Percentiles rank a stretch among this genome's conserved stretches.
Conservation (phyloP, 2,888 invertebrate species). For the Caenorhabditis sp. region DNA sequence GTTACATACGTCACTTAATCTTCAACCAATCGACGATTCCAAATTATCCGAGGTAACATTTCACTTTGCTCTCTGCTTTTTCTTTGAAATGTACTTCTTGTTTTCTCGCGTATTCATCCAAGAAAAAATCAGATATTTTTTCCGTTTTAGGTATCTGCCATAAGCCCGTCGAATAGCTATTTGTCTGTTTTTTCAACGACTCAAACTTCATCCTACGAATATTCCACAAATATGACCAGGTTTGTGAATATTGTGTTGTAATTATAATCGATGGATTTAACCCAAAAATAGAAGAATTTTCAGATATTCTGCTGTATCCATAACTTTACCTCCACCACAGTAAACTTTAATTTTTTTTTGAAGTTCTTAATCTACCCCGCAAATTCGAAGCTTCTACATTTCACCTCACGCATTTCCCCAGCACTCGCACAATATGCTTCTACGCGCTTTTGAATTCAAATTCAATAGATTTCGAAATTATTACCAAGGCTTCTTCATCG, state of each 20-base stretch:
- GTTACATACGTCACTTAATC: conserved; percentile 20
- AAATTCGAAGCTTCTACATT: background rate
- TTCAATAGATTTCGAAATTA: too few species aligned
- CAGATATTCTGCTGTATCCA: too few species aligned
- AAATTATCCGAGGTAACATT: conserved; percentile 26
- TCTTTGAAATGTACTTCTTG: too few species aligned
- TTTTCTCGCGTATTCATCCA: too few species aligned
- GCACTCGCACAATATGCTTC: too few species aligned
- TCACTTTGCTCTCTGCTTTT: background rate
- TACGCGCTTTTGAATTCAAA: too few species aligned
- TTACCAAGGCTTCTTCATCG: too few species aligned
- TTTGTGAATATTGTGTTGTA: background rate
- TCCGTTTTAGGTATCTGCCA: conserved; percentile 22
- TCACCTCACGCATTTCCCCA: background rate
- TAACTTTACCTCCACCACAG: too few species aligned
- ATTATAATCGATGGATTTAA: background rate
- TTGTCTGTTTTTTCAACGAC: conserved; percentile 23
- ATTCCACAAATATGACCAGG: conserved; percentile 20
- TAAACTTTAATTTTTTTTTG: too few species aligned
- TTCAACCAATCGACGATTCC: conserved; percentile 37
- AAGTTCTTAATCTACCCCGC: too few species aligned
- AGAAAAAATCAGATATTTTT: too few species aligned
- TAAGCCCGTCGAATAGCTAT: conserved; percentile 32
- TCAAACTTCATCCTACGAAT: conserved; percentile 1
- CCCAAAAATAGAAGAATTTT: background rate